Evolutionary conservation across 2,113 vertebrate genomes (phyloP).

Genomic region (Acrocephalus kingi): DNA sequence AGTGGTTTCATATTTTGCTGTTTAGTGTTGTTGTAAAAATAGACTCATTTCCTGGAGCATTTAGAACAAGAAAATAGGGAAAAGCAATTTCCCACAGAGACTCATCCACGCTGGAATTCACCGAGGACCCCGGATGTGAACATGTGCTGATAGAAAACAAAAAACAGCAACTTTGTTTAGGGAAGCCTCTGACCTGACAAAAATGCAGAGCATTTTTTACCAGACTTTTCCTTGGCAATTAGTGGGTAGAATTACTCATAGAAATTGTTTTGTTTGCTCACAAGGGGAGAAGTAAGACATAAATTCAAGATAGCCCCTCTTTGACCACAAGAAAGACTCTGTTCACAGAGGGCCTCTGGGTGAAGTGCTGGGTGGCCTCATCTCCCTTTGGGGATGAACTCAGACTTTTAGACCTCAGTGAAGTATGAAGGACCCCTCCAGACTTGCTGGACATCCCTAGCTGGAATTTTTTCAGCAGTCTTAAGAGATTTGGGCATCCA

Average conservation of each 20-base stretch:
- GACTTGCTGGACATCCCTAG: not conserved
- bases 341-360: not conserved
- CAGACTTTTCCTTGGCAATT: slow-evolving; percentile 56
- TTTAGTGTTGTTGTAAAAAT: slow-evolving; percentile 49
- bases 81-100: slow-evolving; percentile 60
- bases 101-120: slow-evolving; percentile 30
- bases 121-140: slow-evolving; percentile 11
- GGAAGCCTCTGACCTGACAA: slow-evolving; percentile 58
- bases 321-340: slow-evolving; percentile 11
- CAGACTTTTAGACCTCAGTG: not conserved
- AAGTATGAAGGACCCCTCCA: not conserved
- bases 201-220: slow-evolving; percentile 56
- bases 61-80: slow-evolving; percentile 25
- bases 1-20: slow-evolving; percentile 2
- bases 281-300: slow-evolving; percentile 20
- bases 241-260: slow-evolving; percentile 24
- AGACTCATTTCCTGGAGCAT: slow-evolving; percentile 42
- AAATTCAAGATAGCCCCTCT: slow-evolving; percentile 27
- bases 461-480: not conserved
- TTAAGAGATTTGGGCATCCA: not conserved
- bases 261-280: slow-evolving; percentile 48
- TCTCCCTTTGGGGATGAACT: not conserved
- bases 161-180: slow-evolving; percentile 42
- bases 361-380: not conserved
- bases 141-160: slow-evolving; percentile 29